These are phyloP conservation scores for Strix uralensis DNA, from an alignment of 2,113 vertebrate genomes.

Conservation along the genomic window DNA sequence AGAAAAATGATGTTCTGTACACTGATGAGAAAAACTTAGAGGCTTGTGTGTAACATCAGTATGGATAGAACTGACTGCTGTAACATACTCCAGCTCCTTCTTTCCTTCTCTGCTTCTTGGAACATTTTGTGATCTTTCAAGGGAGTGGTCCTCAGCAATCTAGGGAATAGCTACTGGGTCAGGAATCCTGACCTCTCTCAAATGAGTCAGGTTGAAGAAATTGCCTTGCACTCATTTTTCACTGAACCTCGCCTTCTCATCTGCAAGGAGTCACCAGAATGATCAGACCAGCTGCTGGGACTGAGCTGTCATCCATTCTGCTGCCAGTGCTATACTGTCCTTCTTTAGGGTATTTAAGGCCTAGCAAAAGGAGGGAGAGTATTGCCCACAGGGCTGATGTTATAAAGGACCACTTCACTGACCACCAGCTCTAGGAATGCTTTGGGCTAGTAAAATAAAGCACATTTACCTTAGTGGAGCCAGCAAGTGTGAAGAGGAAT, in stretches of 20 bases:
- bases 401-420: not conserved
- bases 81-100: not conserved
- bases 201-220: not conserved
- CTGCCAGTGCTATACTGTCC: not conserved
- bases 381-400: not conserved
- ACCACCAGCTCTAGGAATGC: not conserved
- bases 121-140: not conserved
- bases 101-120: not conserved
- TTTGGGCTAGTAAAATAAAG: not conserved
- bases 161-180: not conserved
- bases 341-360: not conserved
- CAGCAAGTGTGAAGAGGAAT: not conserved
- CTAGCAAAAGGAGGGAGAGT: not conserved
- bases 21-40: not conserved
- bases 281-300: not conserved
- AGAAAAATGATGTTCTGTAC: not conserved
- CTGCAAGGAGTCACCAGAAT: not conserved
- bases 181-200: not conserved
- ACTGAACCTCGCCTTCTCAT: not conserved
- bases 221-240: not conserved
- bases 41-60: not conserved
- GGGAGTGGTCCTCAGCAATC: not conserved
- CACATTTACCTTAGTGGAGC: not conserved
- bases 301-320: not conserved
- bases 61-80: not conserved